Percentiles rank a stretch among this genome's conserved stretches.
These are phyloP conservation scores for Harpalus rufipes DNA, from an alignment of 2,888 invertebrate genomes.

Conservation along the genomic window DNA sequence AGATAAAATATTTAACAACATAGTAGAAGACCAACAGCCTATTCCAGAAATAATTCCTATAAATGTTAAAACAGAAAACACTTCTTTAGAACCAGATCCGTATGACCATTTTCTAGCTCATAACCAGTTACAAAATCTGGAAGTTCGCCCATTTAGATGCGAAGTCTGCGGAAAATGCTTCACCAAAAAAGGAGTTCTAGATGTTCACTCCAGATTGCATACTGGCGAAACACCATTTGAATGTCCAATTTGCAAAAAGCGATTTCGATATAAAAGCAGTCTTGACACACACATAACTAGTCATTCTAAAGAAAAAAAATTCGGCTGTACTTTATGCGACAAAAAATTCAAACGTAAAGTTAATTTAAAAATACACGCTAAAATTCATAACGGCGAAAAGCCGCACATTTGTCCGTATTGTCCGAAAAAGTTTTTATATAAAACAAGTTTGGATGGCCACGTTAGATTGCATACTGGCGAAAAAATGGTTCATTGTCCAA, in stretches of 20 bases:
- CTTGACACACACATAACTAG: slow-evolving; percentile 69
- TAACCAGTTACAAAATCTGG: neutral
- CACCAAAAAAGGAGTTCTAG: slow-evolving; percentile 71
- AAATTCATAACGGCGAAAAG: slow-evolving; percentile 72
- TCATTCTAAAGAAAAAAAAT: slow-evolving; percentile 71
- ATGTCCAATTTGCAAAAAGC: slow-evolving; percentile 47
- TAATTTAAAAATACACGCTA: slow-evolving; percentile 71
- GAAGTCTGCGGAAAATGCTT: slow-evolving; percentile 71
- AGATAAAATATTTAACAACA: slow-evolving; percentile 26
- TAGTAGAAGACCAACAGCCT: neutral
- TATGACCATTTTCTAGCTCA: slow-evolving; percentile 19
- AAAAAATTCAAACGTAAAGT: slow-evolving; percentile 72
- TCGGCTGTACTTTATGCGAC: slow-evolving; percentile 72
- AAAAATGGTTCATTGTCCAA: slow-evolving; percentile 56
- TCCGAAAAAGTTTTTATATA: slow-evolving; percentile 55
- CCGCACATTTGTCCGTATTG: slow-evolving; percentile 70
- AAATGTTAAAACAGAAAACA: slow-evolving; percentile 25
- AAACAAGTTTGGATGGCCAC: slow-evolving; percentile 61
- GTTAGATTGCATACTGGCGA: slow-evolving; percentile 52
- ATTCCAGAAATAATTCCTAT: neutral
- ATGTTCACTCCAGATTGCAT: slow-evolving; percentile 72
- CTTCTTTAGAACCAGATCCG: slow-evolving; percentile 17
- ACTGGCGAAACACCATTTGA: slow-evolving; percentile 70
- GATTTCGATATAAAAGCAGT: slow-evolving; percentile 59
- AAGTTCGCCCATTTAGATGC: slow-evolving; percentile 72